A percentile compares a stretch with the other conserved stretches of the same genome.
Evolutionary conservation across 2,113 vertebrate genomes (phyloP).

Genomic region (Hymenochirus boettgeri): DNA sequence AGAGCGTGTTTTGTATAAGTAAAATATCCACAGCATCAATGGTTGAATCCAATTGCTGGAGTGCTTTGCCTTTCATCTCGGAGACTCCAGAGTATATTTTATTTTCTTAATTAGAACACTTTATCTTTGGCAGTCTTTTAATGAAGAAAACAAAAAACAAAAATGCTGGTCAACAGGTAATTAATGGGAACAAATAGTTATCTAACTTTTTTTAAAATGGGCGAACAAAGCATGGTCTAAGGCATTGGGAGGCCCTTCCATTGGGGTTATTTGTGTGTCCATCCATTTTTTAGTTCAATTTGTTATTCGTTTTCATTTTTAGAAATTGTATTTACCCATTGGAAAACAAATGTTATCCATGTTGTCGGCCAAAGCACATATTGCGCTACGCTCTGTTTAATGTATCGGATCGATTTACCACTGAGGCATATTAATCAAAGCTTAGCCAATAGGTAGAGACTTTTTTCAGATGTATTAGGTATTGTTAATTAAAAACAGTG

Average conservation of each 20-base stretch:
- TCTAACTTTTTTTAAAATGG: slow-evolving; percentile 42
- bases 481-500: slow-evolving; percentile 54
- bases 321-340: slow-evolving; percentile 62
- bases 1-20: slow-evolving; percentile 61
- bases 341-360: slow-evolving; percentile 57
- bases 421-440: slow-evolving; percentile 77
- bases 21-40: slow-evolving; percentile 66
- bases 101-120: slow-evolving; percentile 60
- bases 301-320: slow-evolving; percentile 64
- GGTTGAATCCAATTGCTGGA: slow-evolving; percentile 65
- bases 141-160: slow-evolving; percentile 42
- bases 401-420: slow-evolving; percentile 60
- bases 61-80: slow-evolving; percentile 54
- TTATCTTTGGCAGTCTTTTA: slow-evolving; percentile 66
- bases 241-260: slow-evolving; percentile 61
- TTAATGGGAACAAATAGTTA: slow-evolving; percentile 48
- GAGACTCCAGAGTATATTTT: slow-evolving; percentile 58
- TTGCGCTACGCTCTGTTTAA: slow-evolving; percentile 60
- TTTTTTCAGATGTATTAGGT: slow-evolving; percentile 57
- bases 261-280: slow-evolving; percentile 61
- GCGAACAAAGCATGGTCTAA: slow-evolving; percentile 59
- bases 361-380: slow-evolving; percentile 45
- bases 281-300: slow-evolving; percentile 48
- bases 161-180: slow-evolving; percentile 55
- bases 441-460: slow-evolving; percentile 56